Percentiles rank a stretch among this genome's conserved stretches.
Conservation (phyloP, 92 coral and sea anemone species). For the Palythoa grandiflora region DNA sequence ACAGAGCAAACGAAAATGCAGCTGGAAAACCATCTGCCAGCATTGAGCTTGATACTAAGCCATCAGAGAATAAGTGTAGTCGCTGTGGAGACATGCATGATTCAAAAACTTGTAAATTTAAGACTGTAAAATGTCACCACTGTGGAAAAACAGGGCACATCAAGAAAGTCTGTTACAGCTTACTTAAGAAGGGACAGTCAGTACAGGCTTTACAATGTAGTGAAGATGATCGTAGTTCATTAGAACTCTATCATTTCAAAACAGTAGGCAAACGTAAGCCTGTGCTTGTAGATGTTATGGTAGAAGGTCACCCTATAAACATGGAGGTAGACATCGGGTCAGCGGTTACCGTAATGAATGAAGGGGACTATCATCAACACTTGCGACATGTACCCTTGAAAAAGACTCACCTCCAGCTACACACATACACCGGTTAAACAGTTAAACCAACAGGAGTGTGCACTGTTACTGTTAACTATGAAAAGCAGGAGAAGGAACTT, state of each 20-base stretch:
- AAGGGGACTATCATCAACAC: constrained; percentile 2
- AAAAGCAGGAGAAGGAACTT: background rate
- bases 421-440: constrained; percentile 66
- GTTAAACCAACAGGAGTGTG: constrained; percentile 51
- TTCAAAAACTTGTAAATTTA: background rate
- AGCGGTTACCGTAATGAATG: constrained; percentile 56
- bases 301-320: constrained; percentile 35
- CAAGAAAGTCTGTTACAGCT: background rate
- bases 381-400: constrained; percentile 7
- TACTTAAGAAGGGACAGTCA: background rate
- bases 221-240: background rate
- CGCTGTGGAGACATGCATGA: background rate
- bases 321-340: constrained; percentile 61
- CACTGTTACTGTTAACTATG: background rate
- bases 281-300: constrained; percentile 31
- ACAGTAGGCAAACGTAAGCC: constrained; percentile 43
- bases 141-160: constrained; percentile 6
- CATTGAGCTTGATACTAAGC: background rate
- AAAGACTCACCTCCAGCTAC: constrained; percentile 33
- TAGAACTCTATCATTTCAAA: constrained; percentile 38
- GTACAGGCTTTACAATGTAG: constrained; percentile 1
- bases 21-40: background rate
- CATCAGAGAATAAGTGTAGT: background rate
- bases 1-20: background rate
- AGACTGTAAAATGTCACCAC: background rate